Conservation (phyloP, 2,113 vertebrate genomes). For the Macrotus californicus region DNA sequence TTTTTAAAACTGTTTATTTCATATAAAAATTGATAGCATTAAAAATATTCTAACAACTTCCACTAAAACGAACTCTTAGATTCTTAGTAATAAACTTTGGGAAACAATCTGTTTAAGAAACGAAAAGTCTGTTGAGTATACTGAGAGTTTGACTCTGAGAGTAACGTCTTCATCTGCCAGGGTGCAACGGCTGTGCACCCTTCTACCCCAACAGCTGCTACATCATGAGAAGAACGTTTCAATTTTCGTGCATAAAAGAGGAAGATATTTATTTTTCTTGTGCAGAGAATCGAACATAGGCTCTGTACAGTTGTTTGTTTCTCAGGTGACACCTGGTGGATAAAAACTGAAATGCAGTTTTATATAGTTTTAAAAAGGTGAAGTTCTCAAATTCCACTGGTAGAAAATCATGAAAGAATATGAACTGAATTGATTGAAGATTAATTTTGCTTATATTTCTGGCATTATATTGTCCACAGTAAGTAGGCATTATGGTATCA, state of each 20-base stretch:
- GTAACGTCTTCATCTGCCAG: background rate
- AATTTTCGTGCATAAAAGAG: conserved; percentile 1
- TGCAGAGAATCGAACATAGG: background rate
- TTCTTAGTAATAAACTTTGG: background rate
- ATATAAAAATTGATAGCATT: background rate
- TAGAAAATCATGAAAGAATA: background rate
- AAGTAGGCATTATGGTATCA: background rate
- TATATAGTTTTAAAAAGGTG: background rate
- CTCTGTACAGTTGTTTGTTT: background rate
- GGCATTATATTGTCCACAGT: background rate
- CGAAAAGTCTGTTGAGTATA: background rate
- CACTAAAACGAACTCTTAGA: background rate
- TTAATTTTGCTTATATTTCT: conserved; percentile 9
- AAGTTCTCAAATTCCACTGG: background rate
- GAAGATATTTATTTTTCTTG: background rate
- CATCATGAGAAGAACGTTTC: background rate
- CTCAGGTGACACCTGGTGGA: conserved; percentile 60
- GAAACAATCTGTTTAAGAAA: background rate
- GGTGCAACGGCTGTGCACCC: background rate
- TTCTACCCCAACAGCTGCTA: background rate
- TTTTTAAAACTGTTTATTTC: background rate
- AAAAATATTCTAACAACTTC: background rate
- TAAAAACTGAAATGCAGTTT: conserved; percentile 46
- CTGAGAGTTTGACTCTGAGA: background rate
- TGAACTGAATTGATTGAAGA: background rate